Evolutionary conservation across 1,140 invertebrate genomes (phyloP), one percentile per base, ranked within the genome.

Genomic region (Dendrolimus kikuchii): DNA sequence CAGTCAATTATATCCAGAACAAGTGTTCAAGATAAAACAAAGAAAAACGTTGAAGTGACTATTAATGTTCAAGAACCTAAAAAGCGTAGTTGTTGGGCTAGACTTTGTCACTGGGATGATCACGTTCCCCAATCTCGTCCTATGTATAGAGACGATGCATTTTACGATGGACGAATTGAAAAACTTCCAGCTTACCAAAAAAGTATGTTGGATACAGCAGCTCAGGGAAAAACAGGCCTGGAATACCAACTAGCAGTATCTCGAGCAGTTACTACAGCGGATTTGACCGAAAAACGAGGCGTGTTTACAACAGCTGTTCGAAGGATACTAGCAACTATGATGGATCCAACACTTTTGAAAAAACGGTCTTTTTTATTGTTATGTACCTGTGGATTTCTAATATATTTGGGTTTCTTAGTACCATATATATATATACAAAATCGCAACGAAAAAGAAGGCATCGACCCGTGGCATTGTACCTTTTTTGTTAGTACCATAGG

Each of bases 141-240:
- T 10, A 89, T 95, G 79, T 95, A 95, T 77, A 88, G 95, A 58
- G 94, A 96, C 76, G 95, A 96, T 71, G 94, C 94, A 57, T 96
- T 96, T 88, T 96, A 95, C 69, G 90, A 91, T 9, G 94, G 93
- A 2, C 95, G 92, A 50, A 78, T 96, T 53, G 89, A 90, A 51
- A 89, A 93, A 60, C 85, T 96, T 54, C 92, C 94, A 1, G 91
- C 93, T 64, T 96, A 95, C 70, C 91, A 91, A 59, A 94, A 94
- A 66, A 82, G 77, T 69, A 66, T 60, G 51, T 52, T 77, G 43
- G 65, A 72, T 45, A 68, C 69, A 9, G 48, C 64, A 43, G 53
- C 46, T 6, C 67, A 70, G 53, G 58, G 37, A 5, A 79, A 77
- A 72, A 81, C 82, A 23, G 82, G 82, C 36, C 61, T 86, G n/a